Conservation (phyloP, 2,113 vertebrate genomes). For the Vidua chalybeata region DNA sequence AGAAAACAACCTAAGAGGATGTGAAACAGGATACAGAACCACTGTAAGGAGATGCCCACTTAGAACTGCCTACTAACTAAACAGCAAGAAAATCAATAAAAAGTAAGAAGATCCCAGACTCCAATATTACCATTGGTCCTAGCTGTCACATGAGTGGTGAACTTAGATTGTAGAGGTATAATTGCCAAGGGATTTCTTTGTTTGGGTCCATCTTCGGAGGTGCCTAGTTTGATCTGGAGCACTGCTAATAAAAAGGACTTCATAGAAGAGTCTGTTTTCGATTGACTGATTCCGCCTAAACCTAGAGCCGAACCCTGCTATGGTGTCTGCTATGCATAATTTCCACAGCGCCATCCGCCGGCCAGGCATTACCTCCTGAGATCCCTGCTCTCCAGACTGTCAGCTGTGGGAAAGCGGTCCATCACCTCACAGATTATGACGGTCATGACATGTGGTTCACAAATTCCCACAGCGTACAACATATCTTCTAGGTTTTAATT, state of each 20-base stretch:
- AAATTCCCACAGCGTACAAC: not conserved
- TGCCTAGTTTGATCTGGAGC: not conserved
- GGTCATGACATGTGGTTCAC: not conserved
- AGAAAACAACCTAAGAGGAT: not conserved
- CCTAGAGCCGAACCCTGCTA: accelerated
- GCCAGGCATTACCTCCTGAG: not conserved
- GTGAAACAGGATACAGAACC: not conserved
- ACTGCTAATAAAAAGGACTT: not conserved
- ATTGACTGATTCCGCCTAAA: accelerated
- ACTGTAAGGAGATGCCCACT: not conserved
- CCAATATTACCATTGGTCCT: not conserved
- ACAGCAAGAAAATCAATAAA: not conserved
- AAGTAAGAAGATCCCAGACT: not conserved
- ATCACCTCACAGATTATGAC: not conserved
- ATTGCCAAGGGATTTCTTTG: not conserved
- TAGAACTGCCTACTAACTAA: not conserved
- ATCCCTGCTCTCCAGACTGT: not conserved
- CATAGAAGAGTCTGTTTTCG: not conserved
- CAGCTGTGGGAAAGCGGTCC: not conserved
- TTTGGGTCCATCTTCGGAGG: not conserved
- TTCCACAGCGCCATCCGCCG: conserved; percentile 24
- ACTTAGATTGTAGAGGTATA: not conserved
- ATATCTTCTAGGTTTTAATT: not conserved
- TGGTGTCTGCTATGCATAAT: accelerated
- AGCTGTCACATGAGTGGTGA: not conserved